These are phyloP conservation scores for Echiichthys vipera DNA, from an alignment of 2,797 vertebrate species.

Conservation along the genomic window DNA sequence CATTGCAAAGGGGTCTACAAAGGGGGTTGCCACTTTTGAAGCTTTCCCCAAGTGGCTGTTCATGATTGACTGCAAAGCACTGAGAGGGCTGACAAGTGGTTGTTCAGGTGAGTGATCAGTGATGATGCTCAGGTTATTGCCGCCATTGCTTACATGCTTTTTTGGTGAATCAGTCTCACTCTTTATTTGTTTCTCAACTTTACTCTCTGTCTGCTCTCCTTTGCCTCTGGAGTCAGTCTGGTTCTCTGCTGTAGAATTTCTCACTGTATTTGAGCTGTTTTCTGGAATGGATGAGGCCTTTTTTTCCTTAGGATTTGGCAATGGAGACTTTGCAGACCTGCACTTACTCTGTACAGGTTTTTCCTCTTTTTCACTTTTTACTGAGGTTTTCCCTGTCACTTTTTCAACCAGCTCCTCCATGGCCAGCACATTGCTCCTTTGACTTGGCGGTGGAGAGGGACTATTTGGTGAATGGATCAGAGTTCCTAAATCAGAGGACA, in stretches of 20 bases:
- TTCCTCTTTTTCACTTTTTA: slow-evolving; percentile 91
- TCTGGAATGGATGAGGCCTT: slow-evolving; percentile 84
- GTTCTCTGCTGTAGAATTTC: slow-evolving; percentile 72
- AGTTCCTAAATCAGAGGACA: slow-evolving; percentile 82
- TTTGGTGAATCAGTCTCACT: slow-evolving; percentile 90
- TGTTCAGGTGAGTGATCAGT: slow-evolving; percentile 93
- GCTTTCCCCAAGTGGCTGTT: slow-evolving; percentile 98
- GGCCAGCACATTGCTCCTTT: slow-evolving; percentile 95
- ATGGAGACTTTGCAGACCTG: slow-evolving; percentile 85
- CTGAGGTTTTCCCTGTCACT: slow-evolving; percentile 90
- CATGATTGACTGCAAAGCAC: slow-evolving; percentile 98
- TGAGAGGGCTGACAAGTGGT: slow-evolving; percentile 95
- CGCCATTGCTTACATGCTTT: slow-evolving; percentile 90
- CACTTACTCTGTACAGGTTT: slow-evolving; percentile 80
- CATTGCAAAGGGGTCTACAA: slow-evolving; percentile 94
- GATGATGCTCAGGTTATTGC: slow-evolving; percentile 91
- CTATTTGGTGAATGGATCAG: slow-evolving; percentile 91
- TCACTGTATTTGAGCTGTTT: slow-evolving; percentile 78
- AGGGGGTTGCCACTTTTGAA: slow-evolving; percentile 91
- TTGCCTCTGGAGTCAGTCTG: slow-evolving; percentile 73
- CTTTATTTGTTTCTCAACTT: slow-evolving; percentile 84
- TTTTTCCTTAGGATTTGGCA: slow-evolving; percentile 88
- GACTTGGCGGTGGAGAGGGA: slow-evolving; percentile 90
- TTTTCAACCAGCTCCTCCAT: slow-evolving; percentile 99
- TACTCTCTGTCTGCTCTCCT: slow-evolving; percentile 56